These are phyloP conservation scores for Hypotaenidia okinawae DNA, from an alignment of 2,797 vertebrate species.

Conservation along the genomic window DNA sequence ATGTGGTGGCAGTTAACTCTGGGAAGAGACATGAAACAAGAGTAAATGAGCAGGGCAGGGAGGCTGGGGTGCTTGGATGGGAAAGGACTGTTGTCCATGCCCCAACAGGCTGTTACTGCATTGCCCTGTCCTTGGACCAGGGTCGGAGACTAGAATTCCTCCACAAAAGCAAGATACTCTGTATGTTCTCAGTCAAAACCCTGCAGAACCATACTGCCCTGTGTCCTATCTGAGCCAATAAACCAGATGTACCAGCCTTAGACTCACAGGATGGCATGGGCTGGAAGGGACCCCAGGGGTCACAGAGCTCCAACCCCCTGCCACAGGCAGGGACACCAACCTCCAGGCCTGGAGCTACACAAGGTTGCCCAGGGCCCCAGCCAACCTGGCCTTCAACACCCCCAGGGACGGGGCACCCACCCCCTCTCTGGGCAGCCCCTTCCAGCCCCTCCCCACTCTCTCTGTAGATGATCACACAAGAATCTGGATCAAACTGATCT, in stretches of 20 bases:
- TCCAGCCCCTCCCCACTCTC: too few species aligned
- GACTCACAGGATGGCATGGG: too few species aligned
- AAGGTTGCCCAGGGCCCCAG: too few species aligned
- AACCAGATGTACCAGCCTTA: not conserved
- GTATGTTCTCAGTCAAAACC: not conserved
- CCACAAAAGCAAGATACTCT: not conserved
- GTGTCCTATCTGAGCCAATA: not conserved
- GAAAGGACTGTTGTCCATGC: not conserved
- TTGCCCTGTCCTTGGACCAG: not conserved
- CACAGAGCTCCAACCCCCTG: too few species aligned
- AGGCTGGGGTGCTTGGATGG: not conserved
- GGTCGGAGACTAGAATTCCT: not conserved
- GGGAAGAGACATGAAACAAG: not conserved
- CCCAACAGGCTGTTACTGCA: not conserved
- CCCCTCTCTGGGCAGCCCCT: too few species aligned
- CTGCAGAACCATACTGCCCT: not conserved
- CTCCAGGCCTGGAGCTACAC: too few species aligned
- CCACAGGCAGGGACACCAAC: too few species aligned
- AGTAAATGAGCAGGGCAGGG: accelerated
- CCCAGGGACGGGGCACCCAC: too few species aligned
- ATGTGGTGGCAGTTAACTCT: not conserved
- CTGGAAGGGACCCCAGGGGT: too few species aligned
- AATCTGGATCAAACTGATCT: not conserved
- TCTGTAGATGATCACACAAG: not conserved
- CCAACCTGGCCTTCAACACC: too few species aligned